Evolutionary conservation across 2,797 vertebrate species (phyloP).

Genomic region (Phoebastria nigripes): DNA sequence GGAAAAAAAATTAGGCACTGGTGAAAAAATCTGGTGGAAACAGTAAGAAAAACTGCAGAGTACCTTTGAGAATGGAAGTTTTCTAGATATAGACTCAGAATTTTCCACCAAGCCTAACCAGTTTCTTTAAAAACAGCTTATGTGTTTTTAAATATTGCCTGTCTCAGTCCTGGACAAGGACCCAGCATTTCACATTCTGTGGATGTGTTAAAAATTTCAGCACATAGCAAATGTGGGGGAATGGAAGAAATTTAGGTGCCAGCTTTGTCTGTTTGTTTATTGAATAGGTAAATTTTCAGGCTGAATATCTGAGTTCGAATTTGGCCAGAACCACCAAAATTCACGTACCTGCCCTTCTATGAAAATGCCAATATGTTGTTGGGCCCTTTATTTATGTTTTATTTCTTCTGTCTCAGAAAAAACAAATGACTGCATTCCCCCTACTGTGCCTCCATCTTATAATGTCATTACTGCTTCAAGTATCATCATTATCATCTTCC

Average conservation of each 20-base stretch:
- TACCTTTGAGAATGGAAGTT: background rate
- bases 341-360: background rate
- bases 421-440: background rate
- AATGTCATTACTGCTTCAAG: slow-evolving; percentile 36
- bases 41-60: background rate
- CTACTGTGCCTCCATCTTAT: background rate
- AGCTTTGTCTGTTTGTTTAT: background rate
- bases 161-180: background rate
- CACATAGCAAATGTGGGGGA: background rate
- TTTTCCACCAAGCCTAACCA: background rate
- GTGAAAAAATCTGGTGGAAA: background rate
- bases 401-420: slow-evolving; percentile 37
- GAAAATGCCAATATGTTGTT: background rate
- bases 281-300: background rate
- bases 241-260: background rate
- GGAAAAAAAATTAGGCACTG: background rate
- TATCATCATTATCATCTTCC: slow-evolving; percentile 25
- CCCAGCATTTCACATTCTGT: background rate
- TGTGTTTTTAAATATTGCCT: background rate
- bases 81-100: background rate
- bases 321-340: background rate
- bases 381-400: background rate
- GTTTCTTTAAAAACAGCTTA: background rate
- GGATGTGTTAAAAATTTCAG: background rate
- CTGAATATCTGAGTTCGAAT: background rate